Base-by-base conservation (phyloP, 2,113 vertebrate species). In the Accipiter cooperii region DNA sequence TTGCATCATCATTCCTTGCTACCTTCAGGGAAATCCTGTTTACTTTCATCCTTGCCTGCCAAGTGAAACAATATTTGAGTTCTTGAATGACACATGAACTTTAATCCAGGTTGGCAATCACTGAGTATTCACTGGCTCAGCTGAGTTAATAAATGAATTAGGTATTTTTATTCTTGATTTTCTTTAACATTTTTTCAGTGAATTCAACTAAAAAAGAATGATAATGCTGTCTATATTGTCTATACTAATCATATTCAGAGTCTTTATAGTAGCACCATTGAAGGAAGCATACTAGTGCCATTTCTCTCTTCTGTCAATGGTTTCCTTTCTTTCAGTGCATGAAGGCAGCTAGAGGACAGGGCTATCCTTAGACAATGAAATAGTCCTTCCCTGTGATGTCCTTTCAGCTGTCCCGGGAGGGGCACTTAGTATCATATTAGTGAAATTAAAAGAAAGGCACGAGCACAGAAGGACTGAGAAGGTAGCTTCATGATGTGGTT, bases 61-160 rank as follows among this genome's bases (percentile, higher is more conserved):
- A 89, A 87, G 21, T 71, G 40, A 94, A 84, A 91, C 47, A 92
- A 91, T 83, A 96, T 94, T 92, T 93, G 86, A 83, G 65, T 86
- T 40, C 55, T 88, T 71, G 60, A 88, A 58, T 86, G 40, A 58
- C 52, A 87, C 17, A 73, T 6, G 84, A 85, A 91, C 66, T 90
- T 91, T 75, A 96, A 66, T 80, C 78, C 63, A 88, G 9, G n/a
- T 63, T 83, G 74, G 74, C 34, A 93, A 17, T 77, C 60, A 34
- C 73, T 83, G 47, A 20, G 34, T 63, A 77, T 81, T 93, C 76
- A 84, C 71, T 94, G 68, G 89, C n/a, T 73, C 64, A 66, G 49
- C 38, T 34, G 26, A 90, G 21, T 71, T 89, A 79, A 69, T 79
- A 84, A 94, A 82, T 46, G 1, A 87, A 87, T 66, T 31, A 46